phyloP scores from a whole-genome alignment of 2,113 vertebrate species.

The Chionomys nivalis region DNA sequence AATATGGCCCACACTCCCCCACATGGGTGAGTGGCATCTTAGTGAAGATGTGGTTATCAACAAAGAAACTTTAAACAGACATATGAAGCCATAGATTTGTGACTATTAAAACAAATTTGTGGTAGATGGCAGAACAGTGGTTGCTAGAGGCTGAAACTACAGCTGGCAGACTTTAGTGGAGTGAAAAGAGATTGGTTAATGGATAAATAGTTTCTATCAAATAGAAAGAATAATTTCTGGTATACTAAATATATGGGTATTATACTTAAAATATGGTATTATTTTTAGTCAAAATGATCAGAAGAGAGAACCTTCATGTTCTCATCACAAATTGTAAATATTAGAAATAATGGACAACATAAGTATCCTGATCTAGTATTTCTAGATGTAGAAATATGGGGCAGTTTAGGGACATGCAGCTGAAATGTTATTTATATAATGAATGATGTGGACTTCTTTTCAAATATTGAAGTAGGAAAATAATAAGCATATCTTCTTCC shows the following conservation, averaged over 20 bases:
- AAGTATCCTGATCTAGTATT: background rate
- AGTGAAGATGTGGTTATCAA: background rate
- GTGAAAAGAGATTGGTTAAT: background rate
- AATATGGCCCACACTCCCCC: background rate
- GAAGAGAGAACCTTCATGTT: background rate
- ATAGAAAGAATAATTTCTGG: background rate
- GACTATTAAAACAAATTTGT: background rate
- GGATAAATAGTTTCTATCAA: background rate
- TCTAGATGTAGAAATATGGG: background rate
- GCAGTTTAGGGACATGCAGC: background rate
- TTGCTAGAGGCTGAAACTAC: background rate
- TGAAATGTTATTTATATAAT: background rate
- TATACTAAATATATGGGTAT: background rate
- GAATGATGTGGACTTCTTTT: background rate
- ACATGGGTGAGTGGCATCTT: background rate
- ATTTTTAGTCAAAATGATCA: background rate
- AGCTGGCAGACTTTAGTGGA: background rate
- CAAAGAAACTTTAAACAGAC: background rate
- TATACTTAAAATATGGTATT: background rate
- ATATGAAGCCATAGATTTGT: background rate
- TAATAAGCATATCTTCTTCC: background rate
- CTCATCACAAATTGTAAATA: background rate
- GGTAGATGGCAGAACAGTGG: background rate
- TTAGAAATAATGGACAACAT: background rate
- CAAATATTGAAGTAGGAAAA: background rate